Conservation (phyloP, 2,797 vertebrate genomes). For the Hybognathus amarus region DNA sequence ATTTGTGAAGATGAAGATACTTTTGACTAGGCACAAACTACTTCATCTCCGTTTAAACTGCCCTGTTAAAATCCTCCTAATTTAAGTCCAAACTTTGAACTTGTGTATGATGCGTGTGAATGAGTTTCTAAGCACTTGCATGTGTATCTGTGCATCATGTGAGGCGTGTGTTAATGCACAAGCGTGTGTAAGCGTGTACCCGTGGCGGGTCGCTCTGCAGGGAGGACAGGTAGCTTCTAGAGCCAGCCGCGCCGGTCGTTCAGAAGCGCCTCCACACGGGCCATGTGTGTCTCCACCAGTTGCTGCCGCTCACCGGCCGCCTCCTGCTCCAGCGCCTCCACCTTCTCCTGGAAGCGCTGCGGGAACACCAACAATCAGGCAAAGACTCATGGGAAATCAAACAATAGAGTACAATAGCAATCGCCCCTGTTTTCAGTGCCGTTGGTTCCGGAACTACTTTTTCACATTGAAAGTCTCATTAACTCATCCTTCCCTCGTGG, state of each 20-base stretch:
- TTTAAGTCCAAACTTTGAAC: too few relatives aligned
- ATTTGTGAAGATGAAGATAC: too few relatives aligned
- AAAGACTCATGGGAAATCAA: not conserved
- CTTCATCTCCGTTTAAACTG: too few relatives aligned
- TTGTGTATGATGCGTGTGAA: too few relatives aligned
- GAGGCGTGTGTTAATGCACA: too few relatives aligned
- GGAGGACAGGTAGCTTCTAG: slow-evolving; percentile 95
- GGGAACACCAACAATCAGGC: not conserved
- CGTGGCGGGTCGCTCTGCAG: slow-evolving; percentile 90
- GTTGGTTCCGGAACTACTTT: not conserved
- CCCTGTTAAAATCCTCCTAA: too few relatives aligned
- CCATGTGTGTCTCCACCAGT: slow-evolving; percentile 98
- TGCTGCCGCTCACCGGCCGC: slow-evolving; percentile 95
- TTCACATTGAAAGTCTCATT: not conserved
- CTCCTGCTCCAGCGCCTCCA: slow-evolving; percentile 95
- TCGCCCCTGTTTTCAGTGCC: too few relatives aligned
- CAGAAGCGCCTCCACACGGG: slow-evolving; percentile 93
- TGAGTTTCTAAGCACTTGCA: too few relatives aligned
- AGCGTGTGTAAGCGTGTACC: slow-evolving; percentile 68
- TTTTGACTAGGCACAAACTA: too few relatives aligned
- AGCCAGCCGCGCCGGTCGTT: slow-evolving; percentile 94
- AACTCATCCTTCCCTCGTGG: too few relatives aligned
- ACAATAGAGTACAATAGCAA: not conserved
- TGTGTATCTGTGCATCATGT: too few relatives aligned
- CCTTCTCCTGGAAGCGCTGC: slow-evolving; percentile 98